Evolutionary conservation across 2,113 vertebrate genomes (phyloP), one percentile per base, ranked within the genome.

Genomic region (Festucalex cinctus): DNA sequence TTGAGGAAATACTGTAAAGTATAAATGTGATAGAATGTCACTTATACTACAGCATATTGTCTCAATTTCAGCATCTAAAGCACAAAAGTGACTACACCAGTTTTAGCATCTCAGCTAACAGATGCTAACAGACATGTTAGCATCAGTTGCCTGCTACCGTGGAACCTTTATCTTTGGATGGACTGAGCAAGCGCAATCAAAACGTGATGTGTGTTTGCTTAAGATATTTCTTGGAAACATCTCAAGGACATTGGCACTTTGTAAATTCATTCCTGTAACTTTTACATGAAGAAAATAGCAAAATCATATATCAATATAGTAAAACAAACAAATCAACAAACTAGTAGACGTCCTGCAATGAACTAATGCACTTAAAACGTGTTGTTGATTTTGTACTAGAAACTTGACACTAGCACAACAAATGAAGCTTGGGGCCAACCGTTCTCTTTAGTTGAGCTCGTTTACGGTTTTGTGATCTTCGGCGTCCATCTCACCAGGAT

Each of bases 401-500:
- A 78, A 84, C 68, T 63, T 68, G 70, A 76, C 76, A 71, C n/a
- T 73, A 86, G 74, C 77, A 77, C 78, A 81, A 80, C 58, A 43
- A 41, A 67, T 69, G 64, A 81, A 63, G 54, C 79, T 79, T 77
- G 57, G 2, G 72, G 68, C 80, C 57, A 62, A 72, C 76, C 63
- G 10, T 9, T 71, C 26, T 73, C 57, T 83, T 75, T 73, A 83
- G 75, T 80, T 72, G 57, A 80, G 69, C 54, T 67, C 71, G 78
- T 85, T 88, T 83, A 76, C 81, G 77, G 77, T 65, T 85, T 36
- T 68, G 71, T 86, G 77, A 66, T 84, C 66, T 86, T 83, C 69
- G 68, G 74, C 24, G 68, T 86, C 70, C 68, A 60, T 81, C 67
- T 68, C 58, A 76, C 73, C 62, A 82, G 68, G 82, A 83, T 81